Evolutionary conservation across 2,888 invertebrate genomes (phyloP).

Genomic region (Diloba caeruleocephala): DNA sequence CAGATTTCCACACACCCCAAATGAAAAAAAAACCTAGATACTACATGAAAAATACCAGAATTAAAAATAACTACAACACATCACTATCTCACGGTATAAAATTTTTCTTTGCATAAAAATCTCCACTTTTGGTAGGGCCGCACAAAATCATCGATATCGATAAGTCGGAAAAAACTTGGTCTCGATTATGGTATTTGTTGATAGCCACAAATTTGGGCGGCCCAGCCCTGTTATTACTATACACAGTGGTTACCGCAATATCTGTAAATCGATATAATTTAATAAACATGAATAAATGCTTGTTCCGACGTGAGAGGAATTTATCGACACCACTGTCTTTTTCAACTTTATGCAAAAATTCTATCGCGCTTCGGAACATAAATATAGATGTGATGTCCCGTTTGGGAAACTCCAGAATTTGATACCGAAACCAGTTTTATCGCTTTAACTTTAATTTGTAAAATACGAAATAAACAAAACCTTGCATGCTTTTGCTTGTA

Average conservation of each 20-base stretch:
- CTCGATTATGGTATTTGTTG: conserved; percentile 36
- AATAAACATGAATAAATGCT: conserved; percentile 79
- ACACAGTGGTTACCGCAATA: conserved; percentile 58
- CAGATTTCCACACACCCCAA: conserved; percentile 86
- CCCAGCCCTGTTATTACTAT: conserved; percentile 44
- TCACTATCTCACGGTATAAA: conserved; percentile 74
- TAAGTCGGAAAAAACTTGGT: conserved; percentile 35
- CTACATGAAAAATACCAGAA: conserved; percentile 76
- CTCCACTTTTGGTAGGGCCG: conserved; percentile 53
- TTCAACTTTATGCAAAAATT: conserved; percentile 60
- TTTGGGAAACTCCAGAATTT: conserved; percentile 17
- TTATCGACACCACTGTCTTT: conserved; percentile 19
- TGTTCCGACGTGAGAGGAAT: conserved; percentile 68
- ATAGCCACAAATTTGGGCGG: conserved; percentile 31
- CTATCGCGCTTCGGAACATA: conserved; percentile 62
- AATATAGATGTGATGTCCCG: conserved; percentile 33
- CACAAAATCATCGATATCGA: conserved; percentile 53
- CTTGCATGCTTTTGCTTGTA: too few species aligned
- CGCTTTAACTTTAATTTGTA: too few species aligned
- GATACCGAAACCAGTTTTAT: neutral
- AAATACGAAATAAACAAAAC: too few species aligned
- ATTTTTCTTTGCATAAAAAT: conserved; percentile 65
- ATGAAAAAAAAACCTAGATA: conserved; percentile 66
- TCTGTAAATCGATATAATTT: conserved; percentile 53
- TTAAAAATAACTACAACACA: conserved; percentile 65